Evolutionary conservation across 2,113 vertebrate genomes (phyloP).

Genomic region (Pedetes capensis): DNA sequence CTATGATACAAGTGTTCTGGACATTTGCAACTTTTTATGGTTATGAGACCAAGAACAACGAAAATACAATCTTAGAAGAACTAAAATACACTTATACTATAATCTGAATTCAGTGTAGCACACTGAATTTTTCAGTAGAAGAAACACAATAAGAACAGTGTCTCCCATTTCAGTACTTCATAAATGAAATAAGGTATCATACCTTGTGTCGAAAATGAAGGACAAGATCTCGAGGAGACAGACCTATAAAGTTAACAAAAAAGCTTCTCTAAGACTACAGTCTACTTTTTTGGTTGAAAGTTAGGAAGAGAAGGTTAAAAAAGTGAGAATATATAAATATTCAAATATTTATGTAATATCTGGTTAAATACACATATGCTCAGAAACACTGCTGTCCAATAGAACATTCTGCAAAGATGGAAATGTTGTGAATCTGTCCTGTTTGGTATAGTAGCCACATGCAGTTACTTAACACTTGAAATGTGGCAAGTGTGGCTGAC

Average conservation of each 20-base stretch:
- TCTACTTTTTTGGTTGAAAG: neutral
- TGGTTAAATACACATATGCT: neutral
- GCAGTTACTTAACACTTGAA: neutral
- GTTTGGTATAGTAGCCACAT: neutral
- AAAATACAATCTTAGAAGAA: neutral
- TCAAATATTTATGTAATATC: constrained; percentile 8
- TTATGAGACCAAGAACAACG: neutral
- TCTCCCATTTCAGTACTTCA: neutral
- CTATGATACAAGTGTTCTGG: neutral
- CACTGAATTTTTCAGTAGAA: neutral
- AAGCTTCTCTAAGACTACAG: constrained; percentile 48
- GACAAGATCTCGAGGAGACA: constrained; percentile 97
- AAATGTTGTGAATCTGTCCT: constrained; percentile 1
- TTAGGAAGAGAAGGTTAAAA: neutral
- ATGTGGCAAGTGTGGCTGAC: neutral
- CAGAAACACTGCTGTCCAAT: neutral
- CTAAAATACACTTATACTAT: neutral
- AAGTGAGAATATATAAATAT: neutral
- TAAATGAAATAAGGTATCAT: constrained; percentile 17
- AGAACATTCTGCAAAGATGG: neutral
- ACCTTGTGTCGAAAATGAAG: constrained; percentile 99
- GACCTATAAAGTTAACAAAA: constrained; percentile 84
- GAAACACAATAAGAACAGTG: neutral
- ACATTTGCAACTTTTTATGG: neutral
- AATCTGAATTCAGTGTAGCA: neutral